phyloP scores from a whole-genome alignment of 2,888 invertebrate species.

The Acanthoscelides obtectus region DNA sequence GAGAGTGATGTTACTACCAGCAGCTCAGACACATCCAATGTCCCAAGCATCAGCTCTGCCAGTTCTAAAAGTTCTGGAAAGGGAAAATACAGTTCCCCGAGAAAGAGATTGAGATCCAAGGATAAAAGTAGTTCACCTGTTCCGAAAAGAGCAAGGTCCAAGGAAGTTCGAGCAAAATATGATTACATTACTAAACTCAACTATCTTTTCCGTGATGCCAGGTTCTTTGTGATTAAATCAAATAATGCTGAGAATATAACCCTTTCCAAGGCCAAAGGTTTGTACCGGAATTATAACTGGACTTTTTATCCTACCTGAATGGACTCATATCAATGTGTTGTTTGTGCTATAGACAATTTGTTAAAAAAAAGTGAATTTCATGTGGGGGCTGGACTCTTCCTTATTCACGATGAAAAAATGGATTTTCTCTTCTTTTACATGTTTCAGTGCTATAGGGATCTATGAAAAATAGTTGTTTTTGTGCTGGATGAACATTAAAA shows the following conservation, averaged over 20 bases:
- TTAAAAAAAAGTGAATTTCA: neutral
- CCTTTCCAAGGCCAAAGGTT: slow-evolving; percentile 82
- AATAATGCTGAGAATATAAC: slow-evolving; percentile 97
- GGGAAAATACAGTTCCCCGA: slow-evolving; percentile 50
- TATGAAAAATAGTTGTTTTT: neutral
- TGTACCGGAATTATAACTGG: neutral
- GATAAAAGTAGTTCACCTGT: slow-evolving; percentile 42
- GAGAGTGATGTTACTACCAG: slow-evolving; percentile 89
- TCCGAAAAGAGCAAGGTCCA: slow-evolving; percentile 42
- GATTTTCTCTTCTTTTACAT: neutral
- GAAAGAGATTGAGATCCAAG: slow-evolving; percentile 51
- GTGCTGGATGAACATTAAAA: neutral
- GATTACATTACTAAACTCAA: slow-evolving; percentile 86
- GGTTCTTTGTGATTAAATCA: slow-evolving; percentile 95
- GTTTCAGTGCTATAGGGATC: neutral
- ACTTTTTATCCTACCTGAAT: neutral
- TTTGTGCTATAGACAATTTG: neutral
- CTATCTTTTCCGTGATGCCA: slow-evolving; percentile 90
- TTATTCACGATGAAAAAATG: neutral
- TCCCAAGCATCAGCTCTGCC: slow-evolving; percentile 74
- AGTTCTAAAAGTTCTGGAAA: slow-evolving; percentile 63
- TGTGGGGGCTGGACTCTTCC: neutral
- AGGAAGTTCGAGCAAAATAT: slow-evolving; percentile 57
- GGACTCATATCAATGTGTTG: neutral
- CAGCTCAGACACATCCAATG: slow-evolving; percentile 64